Percentiles rank a stretch among this genome's conserved stretches.
These are phyloP conservation scores for Lacerta bilineata DNA, from an alignment of 2,797 vertebrate genomes.

Conservation along the genomic window DNA sequence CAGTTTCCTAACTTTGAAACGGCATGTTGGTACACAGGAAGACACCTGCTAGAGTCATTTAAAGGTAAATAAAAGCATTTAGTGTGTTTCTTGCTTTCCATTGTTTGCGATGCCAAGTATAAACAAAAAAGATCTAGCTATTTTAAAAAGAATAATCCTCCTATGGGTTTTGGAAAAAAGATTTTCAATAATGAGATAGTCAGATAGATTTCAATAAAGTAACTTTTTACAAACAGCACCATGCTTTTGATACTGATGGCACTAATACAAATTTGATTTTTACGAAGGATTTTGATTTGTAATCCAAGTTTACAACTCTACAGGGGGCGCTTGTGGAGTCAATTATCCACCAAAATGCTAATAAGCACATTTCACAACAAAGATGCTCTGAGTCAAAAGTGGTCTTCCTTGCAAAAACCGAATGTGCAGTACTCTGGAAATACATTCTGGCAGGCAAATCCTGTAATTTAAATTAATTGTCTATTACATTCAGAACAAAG, in stretches of 20 bases:
- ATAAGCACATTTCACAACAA: background rate
- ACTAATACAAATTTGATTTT: background rate
- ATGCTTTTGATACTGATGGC: too few species aligned
- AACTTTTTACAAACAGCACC: background rate
- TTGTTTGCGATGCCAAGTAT: background rate
- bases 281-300: background rate
- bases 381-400: background rate
- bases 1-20: slow-evolving; percentile 97
- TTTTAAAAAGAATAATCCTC: background rate
- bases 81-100: background rate
- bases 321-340: background rate
- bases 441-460: background rate
- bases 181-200: background rate
- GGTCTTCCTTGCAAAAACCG: background rate
- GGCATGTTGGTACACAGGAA: slow-evolving; percentile 97
- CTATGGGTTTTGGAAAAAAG: background rate
- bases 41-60: slow-evolving; percentile 93
- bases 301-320: background rate
- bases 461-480: background rate
- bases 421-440: background rate
- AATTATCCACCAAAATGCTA: background rate
- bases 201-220: background rate
- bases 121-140: background rate
- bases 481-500: background rate
- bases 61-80: slow-evolving; percentile 85